Evolutionary conservation across 2,888 invertebrate species (phyloP).

Genomic region (Heteromurus nitidus): DNA sequence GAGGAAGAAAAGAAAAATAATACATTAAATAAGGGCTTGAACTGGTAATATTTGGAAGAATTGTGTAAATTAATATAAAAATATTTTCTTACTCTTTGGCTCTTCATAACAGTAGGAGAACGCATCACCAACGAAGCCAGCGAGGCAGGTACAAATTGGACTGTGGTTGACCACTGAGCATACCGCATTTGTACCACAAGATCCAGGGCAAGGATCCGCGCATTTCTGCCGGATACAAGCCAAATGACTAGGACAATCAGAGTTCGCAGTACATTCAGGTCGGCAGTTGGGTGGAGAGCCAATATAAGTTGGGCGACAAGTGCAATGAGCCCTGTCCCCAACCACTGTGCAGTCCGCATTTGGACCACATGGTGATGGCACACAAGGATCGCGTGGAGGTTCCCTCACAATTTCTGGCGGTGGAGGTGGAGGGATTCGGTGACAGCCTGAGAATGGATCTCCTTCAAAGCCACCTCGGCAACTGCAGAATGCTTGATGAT

Average conservation of each 20-base stretch:
- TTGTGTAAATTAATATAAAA: background rate
- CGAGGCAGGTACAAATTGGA: conserved; percentile 85
- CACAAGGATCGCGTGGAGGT: conserved; percentile 79
- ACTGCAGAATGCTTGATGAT: conserved; percentile 84
- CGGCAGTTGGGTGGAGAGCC: conserved; percentile 79
- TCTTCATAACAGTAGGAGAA: conserved; percentile 33
- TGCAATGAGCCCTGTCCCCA: conserved; percentile 85
- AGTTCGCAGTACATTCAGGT: conserved; percentile 83
- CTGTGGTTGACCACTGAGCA: conserved; percentile 86
- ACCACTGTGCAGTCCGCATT: conserved; percentile 88
- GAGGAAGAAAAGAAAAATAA: conserved; percentile 3
- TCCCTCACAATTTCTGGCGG: background rate
- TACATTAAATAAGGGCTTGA: background rate
- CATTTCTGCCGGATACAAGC: conserved; percentile 84
- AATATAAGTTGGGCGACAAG: conserved; percentile 80
- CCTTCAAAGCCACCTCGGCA: conserved; percentile 82
- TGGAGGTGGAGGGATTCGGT: conserved; percentile 44
- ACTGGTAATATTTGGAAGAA: too few relatives aligned
- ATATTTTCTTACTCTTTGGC: background rate
- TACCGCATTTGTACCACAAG: conserved; percentile 84
- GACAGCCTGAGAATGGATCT: conserved; percentile 76
- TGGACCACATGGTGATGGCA: conserved; percentile 86
- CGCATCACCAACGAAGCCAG: conserved; percentile 80
- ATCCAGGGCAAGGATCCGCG: conserved; percentile 84
- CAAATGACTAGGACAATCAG: conserved; percentile 85